Base-by-base conservation (phyloP, 2,113 vertebrate species). In the Eretmochelys imbricata region DNA sequence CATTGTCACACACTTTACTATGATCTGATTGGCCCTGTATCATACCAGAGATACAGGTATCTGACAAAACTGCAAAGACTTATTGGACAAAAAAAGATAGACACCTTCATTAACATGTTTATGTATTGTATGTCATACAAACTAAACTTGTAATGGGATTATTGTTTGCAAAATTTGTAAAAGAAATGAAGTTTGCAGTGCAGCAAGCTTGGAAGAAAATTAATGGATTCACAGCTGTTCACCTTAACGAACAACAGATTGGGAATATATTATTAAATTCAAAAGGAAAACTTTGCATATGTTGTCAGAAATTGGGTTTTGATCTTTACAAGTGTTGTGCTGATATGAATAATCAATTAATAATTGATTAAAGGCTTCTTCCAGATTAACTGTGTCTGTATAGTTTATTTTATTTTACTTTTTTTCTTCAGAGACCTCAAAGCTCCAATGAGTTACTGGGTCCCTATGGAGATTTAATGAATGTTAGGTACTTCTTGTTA, bases 281-380 rank as follows among this genome's bases (percentile, higher is more conserved):
- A 96, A 97, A 94, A 94, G 82, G n/a, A 96, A 97, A 98, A 94
- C 14, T 94, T 96, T 97, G 96, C 94, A 95, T 97, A 93, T 95
- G 87, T 97, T 98, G 95, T 97, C 93, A 97, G 89, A 98, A 98
- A 98, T 94, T 89, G 90, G 93, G 92, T 98, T 99, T 99, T 99
- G 98, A 99, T 99, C 98, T 98, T 98, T 98, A 96, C 96, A 98
- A 98, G 96, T 95, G 85, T 98, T 98, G 94, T 98, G 97, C 98
- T 99, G 97, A 98, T 98, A 97, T 97, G 98, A 98, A 98, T 98
- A 99, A 99, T 98, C 97, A 97, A 98, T 98, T 98, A 99, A 99
- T 99, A 99, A 99, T 98, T 98, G 98, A 99, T 99, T 98, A 98
- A 98, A 99, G 96, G 87, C 93, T 93, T 95, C 79, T 84, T 85